Evolutionary conservation across 1,140 invertebrate genomes (phyloP), one percentile per base, ranked within the genome.

Genomic region (Orussus abietinus): DNA sequence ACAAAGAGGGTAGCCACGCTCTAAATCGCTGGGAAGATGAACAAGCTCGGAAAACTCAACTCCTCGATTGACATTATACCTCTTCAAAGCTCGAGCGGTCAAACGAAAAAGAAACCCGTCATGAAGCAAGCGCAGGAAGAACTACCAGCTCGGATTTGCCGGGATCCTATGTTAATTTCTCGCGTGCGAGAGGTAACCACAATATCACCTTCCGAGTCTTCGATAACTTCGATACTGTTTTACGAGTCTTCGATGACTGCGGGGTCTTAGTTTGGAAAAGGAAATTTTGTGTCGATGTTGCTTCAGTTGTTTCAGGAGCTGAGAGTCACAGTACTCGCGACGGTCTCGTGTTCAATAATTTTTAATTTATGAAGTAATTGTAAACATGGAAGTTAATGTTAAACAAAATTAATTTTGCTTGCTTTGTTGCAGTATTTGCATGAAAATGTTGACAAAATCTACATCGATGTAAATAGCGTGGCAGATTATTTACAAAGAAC

Each of bases 391-490:
- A 35, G 6, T 35, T 20, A 1, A 9, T n/a, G 12, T 35, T 20
- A 4, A 20, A n/a, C 18, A 2, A 7, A 17, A 35, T 13, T 4
- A 37, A 37, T 15, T 42, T 25, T 33, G 36, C 45, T 7, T 35
- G 2, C 11, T 22, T 5, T 39, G 12, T 78, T 84, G 39, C 80
- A 84, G 74, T 85, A 85, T 60, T 72, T 86, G 28, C 80, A 80
- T 42, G 82, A 84, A 52, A 83, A 84, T 67, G 80, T 83, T 46
- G 79, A 83, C 47, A 80, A 82, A 59, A 79, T 80, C 2, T 85
- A 80, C 51, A 77, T 87, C 38, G 82, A 86, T 76, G 79, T 86
- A 19, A 78, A 80, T 51, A 78, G 81, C 59, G 86, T 88, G 83
- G 81, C 83, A 50, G 80, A 82, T 59, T 74, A 78, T 50, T 74